phyloP scores from a whole-genome alignment of 2,888 invertebrate genomes.

The Coleophora flavipennella region DNA sequence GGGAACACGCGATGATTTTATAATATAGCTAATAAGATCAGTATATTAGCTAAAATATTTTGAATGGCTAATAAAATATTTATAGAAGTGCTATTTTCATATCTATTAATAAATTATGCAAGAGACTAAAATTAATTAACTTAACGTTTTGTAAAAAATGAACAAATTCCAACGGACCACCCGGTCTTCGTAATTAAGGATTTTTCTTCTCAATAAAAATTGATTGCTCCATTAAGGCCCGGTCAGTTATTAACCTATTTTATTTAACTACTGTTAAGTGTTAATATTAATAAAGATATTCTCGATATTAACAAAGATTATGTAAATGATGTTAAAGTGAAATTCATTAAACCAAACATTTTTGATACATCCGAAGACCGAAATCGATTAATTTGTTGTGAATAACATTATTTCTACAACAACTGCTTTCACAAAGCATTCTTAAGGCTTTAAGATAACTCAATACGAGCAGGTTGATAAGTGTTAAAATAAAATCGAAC shows the following conservation, averaged over 20 bases:
- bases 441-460: too few species aligned
- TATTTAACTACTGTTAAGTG: too few species aligned
- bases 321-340: not conserved
- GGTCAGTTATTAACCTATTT: constrained; percentile 48
- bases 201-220: constrained; percentile 47
- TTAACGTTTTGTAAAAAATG: not conserved
- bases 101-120: constrained; percentile 13
- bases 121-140: not conserved
- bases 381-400: too few species aligned
- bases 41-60: constrained; percentile 9
- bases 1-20: not conserved
- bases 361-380: too few species aligned
- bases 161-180: constrained; percentile 27
- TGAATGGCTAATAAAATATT: constrained; percentile 4
- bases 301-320: constrained; percentile 22
- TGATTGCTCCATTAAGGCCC: constrained; percentile 41
- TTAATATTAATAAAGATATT: constrained; percentile 42
- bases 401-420: too few species aligned
- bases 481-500: too few species aligned
- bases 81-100: too few species aligned
- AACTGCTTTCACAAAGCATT: too few species aligned
- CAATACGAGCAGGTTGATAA: too few species aligned
- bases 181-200: constrained; percentile 39
- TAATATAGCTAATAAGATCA: not conserved
- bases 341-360: too few species aligned